Base-by-base conservation (phyloP, 2,113 vertebrate species). In the Cinclus mexicanus region DNA sequence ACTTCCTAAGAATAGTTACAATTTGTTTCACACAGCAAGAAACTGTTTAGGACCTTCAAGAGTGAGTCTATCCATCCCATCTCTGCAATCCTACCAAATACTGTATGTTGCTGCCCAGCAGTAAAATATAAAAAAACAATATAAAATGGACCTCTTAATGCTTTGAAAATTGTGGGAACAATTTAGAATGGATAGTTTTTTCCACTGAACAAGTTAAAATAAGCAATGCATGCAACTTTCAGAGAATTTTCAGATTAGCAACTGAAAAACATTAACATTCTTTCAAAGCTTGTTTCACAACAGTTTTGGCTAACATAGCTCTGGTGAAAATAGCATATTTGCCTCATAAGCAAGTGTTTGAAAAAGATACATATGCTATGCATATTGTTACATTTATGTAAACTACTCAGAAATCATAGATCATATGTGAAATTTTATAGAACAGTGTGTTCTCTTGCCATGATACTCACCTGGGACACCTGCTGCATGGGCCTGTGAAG, bases 391-490 rank as follows among this genome's bases (percentile, higher is more conserved):
- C 33, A 29, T 15, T 76, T 53, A 72, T 11, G 14, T 41, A 74
- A 65, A 59, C 42, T 37, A 47, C 55, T 61, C 41, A 69, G 28
- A 95, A 89, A 68, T 35, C 18, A 52, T 1, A 60, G 6, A 59
- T 17, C 9, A 60, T 6, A 31, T 1, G 29, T 20, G 29, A 56
- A 23, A 49, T 44, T 20, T 28, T 56, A 42, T 8, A 80, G 21
- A 70, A 61, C 25, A 64, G 4, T 24, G n/a, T 47, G 12, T 26
- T 90, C 59, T 56, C 37, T 29, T 49, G 37, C 39, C 61, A 24
- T 9, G 49, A 90, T 65, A 98, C 98, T 97, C 94, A 99, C 99
- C 99, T 91, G 98, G 94, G 39, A 98, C 96, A 82, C 98, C 94
- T 59, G 98, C 26, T 96, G 98, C 98, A 95, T 99, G 99, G 63